phyloP scores from a whole-genome alignment of 2,888 invertebrate genomes.

The Melanargia galathea region DNA sequence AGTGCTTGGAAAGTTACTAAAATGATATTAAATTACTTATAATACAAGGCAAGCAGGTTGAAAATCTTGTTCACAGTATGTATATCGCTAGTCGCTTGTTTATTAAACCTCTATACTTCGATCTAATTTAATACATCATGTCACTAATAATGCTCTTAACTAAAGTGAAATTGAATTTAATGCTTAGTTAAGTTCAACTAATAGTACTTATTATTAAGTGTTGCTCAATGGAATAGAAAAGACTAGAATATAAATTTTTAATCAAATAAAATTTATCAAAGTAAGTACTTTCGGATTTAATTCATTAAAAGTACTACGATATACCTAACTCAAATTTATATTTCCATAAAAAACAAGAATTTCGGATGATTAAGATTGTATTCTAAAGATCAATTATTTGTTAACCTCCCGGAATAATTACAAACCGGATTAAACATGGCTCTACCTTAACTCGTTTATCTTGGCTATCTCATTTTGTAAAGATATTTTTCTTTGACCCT shows the following conservation, averaged over 20 bases:
- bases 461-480: conserved; percentile 15
- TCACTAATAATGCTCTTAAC: background rate
- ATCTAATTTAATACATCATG: conserved; percentile 1
- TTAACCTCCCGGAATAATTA: conserved; percentile 13
- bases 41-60: no score
- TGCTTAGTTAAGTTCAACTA: background rate
- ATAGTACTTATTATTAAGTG: background rate
- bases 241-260: no score
- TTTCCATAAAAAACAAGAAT: background rate
- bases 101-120: background rate
- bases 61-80: no score
- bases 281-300: no score
- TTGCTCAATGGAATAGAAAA: no score
- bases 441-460: conserved; percentile 12
- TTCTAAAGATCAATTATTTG: conserved; percentile 7
- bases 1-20: no score
- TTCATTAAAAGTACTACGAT: no score
- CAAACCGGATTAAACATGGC: background rate
- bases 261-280: no score
- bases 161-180: conserved; percentile 1
- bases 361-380: background rate
- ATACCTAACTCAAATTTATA: no score
- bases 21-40: no score
- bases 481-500: conserved; percentile 13
- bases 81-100: background rate